Conservation (phyloP, 2,888 invertebrate species). For the Sepiola atlantica region DNA sequence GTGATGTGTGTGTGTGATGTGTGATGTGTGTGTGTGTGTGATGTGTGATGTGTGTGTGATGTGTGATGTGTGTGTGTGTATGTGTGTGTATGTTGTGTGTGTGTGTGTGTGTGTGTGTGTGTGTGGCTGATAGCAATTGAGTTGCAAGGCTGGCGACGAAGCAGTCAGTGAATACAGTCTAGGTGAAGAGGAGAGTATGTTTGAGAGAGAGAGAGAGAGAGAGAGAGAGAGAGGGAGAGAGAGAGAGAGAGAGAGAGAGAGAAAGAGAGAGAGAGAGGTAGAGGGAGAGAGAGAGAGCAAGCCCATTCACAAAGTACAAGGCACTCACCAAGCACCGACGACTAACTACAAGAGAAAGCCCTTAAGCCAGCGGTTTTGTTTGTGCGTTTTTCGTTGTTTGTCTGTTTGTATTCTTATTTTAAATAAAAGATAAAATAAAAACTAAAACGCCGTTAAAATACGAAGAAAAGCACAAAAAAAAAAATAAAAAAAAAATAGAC, state of each 20-base stretch:
- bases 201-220: not conserved
- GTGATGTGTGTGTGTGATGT: not conserved
- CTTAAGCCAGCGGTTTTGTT: not conserved
- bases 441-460: slow-evolving; percentile 34
- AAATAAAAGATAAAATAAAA: not conserved
- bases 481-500: not conserved
- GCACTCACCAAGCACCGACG: slow-evolving; percentile 24
- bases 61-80: not conserved
- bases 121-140: not conserved
- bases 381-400: too few relatives aligned
- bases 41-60: not conserved
- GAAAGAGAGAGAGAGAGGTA: not conserved
- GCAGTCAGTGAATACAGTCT: not conserved
- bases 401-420: not conserved
- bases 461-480: slow-evolving; percentile 15
- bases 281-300: not conserved
- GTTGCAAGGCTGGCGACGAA: not conserved
- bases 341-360: slow-evolving; percentile 37
- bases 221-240: not conserved
- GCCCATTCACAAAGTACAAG: not conserved
- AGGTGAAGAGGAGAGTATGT: not conserved
- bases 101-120: not conserved
- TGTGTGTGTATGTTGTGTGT: not conserved
- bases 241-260: not conserved
- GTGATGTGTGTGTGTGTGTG: not conserved